Evolutionary conservation across 2,113 vertebrate genomes (phyloP), one percentile per base, ranked within the genome.

Genomic region (Arvicanthis niloticus): DNA sequence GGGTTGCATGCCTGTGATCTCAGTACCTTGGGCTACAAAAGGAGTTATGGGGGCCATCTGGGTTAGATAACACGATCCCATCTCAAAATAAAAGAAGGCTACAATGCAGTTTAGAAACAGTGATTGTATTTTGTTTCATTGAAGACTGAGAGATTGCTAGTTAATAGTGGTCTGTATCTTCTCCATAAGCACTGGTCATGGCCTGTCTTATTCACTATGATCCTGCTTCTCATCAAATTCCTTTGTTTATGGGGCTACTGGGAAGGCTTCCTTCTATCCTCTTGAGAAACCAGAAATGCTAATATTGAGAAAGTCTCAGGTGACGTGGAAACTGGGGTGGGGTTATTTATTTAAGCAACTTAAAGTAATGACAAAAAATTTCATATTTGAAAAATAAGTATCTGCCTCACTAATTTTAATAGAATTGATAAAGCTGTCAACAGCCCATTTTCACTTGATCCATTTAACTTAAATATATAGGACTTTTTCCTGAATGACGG

Each of bases 101-200:
- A 75, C 9, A 9, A 56, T 84, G 70, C 70, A 68, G 73, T 16
- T 82, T 67, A 85, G 29, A 51, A 56, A 53, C n/a, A 51, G 22
- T 56, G 22, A 95, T 15, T 85, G 68, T 12, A 56, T 48, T 88
- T 82, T 15, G 53, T 56, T 73, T 95, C 19, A 26, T 68, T 21
- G 51, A 67, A 65, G 81, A 70, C 85, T 86, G 77, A 92, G 81
- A 94, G 68, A 68, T 42, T 88, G 68, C 80, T 67, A n/a, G 22
- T 24, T 0, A 45, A 48, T 2, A 16, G 15, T 11, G 37, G 19
- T 24, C 53, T 42, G 8, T 5, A 19, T 3, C 13, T 31, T 34
- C 10, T 48, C 17, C 0, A 37, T 2, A 1, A 2, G 0, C 2
- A 51, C 37, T 62, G 11, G 62, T 12, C n/a, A 19, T 5, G 26